Percentiles rank a stretch among this genome's conserved stretches.
Evolutionary conservation across 1,140 invertebrate genomes (phyloP).

Genomic region (Solen grandis): DNA sequence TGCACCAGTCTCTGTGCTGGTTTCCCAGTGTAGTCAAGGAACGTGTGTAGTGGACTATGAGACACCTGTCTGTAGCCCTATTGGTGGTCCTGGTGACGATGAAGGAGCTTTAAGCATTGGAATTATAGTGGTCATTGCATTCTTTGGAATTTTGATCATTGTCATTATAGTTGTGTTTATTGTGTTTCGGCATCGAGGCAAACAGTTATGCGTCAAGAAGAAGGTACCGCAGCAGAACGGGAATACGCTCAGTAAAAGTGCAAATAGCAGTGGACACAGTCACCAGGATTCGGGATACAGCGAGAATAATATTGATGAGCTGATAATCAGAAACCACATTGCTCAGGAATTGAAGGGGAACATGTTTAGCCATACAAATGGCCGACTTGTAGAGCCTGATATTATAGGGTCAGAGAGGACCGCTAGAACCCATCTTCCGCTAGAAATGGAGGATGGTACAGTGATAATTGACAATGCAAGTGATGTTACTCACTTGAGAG

Average conservation of each 20-base stretch:
- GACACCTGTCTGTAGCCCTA: too few relatives aligned
- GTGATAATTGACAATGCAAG: slow-evolving; percentile 82
- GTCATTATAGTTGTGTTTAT: slow-evolving; percentile 95
- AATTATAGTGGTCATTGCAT: slow-evolving; percentile 75
- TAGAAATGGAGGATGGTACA: slow-evolving; percentile 78
- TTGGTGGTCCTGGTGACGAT: too few relatives aligned
- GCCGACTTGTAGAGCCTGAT: slow-evolving; percentile 85
- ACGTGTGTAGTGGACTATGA: slow-evolving; percentile 60
- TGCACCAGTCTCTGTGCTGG: slow-evolving; percentile 68
- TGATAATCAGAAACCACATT: slow-evolving; percentile 79
- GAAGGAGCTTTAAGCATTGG: slow-evolving; percentile 30
- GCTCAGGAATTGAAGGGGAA: slow-evolving; percentile 83
- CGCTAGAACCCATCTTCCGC: slow-evolving; percentile 84
- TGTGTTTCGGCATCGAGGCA: slow-evolving; percentile 89
- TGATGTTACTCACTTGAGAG: slow-evolving; percentile 86
- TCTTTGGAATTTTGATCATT: slow-evolving; percentile 74
- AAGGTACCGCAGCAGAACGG: slow-evolving; percentile 52
- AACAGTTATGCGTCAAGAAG: slow-evolving; percentile 2
- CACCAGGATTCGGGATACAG: slow-evolving; percentile 77
- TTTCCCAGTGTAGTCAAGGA: slow-evolving; percentile 57
- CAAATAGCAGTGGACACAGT: slow-evolving; percentile 59
- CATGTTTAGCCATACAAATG: slow-evolving; percentile 9
- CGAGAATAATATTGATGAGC: slow-evolving; percentile 73
- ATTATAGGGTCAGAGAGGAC: slow-evolving; percentile 95
- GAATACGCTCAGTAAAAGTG: slow-evolving; percentile 55